Evolutionary conservation across 1,140 invertebrate species (phyloP), one percentile per base, ranked within the genome.

Genomic region (Drosophila baimaii): DNA sequence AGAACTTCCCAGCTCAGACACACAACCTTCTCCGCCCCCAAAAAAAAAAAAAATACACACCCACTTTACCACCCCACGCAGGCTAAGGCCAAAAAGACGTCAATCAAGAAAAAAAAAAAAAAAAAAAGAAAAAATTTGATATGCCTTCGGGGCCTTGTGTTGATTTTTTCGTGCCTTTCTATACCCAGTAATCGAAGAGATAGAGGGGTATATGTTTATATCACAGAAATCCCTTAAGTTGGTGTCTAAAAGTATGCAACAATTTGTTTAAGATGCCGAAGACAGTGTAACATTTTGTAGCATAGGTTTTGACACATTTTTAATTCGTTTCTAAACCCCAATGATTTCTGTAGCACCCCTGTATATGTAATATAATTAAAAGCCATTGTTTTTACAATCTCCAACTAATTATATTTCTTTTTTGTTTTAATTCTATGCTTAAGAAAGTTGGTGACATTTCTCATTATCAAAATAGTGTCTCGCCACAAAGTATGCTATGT

Each of bases 91-190:
- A 86, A 81, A 79, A 78, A 85, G 73, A 85, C 83, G 84, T 88
- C 83, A 88, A 88, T 88, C 83, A 77, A 77, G 73, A 31, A 52
- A 17, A 10, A 25, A 27, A 33, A 54, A 25, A 27, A 33, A 54
- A 33, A 62, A 39, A 55, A 23, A 63, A 63, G 5, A 55, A 72
- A 86, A 86, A 82, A 86, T 79, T 89, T 88, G 84, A 88, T 88
- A 88, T 88, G 83, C 84, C 83, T 89, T 72, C 72, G 58, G 78
- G 83, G 61, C 57, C 46, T 77, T 66, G 68, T 54, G 49, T 76
- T 43, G 49, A 54, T 58, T 70, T 54, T 75, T 63, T 69, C 44
- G 51, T 54, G 61, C 59, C 54, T 58, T 43, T 52, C 43, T 43
- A 52, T 52, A 52, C 51, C 19, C 29, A 33, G 13, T n/a, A 52